A percentile compares a stretch with the other conserved stretches of the same genome.
These are phyloP conservation scores for Drosophila mettleri DNA, from an alignment of 2,888 invertebrate genomes.

Conservation along the genomic window DNA sequence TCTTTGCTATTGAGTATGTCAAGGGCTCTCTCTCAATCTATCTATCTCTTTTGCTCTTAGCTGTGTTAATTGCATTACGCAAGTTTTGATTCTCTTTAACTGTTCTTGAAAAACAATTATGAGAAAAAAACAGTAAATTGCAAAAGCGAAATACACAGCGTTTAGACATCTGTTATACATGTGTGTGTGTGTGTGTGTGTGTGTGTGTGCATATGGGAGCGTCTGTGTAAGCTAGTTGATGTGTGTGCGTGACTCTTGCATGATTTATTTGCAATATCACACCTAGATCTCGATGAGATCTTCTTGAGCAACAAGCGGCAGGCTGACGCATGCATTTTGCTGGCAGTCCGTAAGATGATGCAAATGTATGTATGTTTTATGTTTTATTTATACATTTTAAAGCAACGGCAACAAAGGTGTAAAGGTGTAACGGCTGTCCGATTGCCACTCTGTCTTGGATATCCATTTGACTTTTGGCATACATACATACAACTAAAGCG, in stretches of 20 bases:
- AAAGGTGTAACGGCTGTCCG: constrained; percentile 52
- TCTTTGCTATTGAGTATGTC: constrained; percentile 58
- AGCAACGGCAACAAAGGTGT: constrained; percentile 58
- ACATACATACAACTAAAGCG: constrained; percentile 7
- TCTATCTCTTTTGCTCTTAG: not conserved
- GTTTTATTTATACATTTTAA: constrained; percentile 63
- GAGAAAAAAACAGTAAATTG: constrained; percentile 25
- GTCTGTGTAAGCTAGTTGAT: no score
- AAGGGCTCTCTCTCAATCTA: constrained; percentile 52
- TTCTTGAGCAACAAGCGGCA: constrained; percentile 14
- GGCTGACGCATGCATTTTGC: constrained; percentile 54
- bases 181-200: not conserved
- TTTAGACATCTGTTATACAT: constrained; percentile 1
- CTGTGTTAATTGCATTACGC: constrained; percentile 67
- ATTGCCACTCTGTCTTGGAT: constrained; percentile 11
- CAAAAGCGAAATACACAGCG: constrained; percentile 19
- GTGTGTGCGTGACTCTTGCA: constrained; percentile 20
- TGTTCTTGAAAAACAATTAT: constrained; percentile 44
- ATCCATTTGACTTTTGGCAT: constrained; percentile 41
- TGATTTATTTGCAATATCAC: constrained; percentile 53
- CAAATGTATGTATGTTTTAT: constrained; percentile 1
- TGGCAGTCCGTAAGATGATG: constrained; percentile 10
- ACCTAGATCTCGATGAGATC: constrained; percentile 31
- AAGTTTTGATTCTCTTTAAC: constrained; percentile 44
- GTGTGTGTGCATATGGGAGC: no score